These are phyloP conservation scores for Formicarius rufipectus DNA, from an alignment of 2,113 vertebrate species.

Conservation along the genomic window DNA sequence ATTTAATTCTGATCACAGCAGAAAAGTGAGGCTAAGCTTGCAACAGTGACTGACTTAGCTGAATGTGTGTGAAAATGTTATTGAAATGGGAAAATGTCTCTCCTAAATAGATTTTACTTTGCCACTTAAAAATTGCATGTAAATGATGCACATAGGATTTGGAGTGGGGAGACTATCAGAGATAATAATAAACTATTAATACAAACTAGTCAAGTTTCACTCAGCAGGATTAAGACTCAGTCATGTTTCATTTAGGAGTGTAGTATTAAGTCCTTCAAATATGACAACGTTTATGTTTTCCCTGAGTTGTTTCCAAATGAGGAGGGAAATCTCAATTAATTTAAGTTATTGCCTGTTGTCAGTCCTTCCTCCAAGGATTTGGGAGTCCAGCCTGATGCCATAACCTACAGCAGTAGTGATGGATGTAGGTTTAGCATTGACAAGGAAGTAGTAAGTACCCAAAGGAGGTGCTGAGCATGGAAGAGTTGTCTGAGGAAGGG, in stretches of 20 bases:
- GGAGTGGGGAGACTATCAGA: conserved; percentile 18
- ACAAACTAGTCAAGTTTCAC: conserved; percentile 35
- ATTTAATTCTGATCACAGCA: conserved; percentile 55
- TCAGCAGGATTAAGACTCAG: conserved; percentile 37
- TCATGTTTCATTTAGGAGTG: conserved; percentile 38
- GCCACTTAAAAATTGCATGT: conserved; percentile 17
- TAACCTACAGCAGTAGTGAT: background rate
- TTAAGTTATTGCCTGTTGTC: conserved; percentile 13
- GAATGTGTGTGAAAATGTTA: conserved; percentile 30
- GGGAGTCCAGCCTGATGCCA: background rate
- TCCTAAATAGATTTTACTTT: conserved; percentile 48
- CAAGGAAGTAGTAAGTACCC: background rate
- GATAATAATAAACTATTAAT: conserved; percentile 41
- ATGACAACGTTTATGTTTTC: conserved; percentile 46
- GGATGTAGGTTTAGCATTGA: background rate
- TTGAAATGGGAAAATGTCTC: conserved; percentile 47
- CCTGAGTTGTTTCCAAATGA: conserved; percentile 33
- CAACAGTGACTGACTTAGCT: conserved; percentile 11
- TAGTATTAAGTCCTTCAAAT: conserved; percentile 44
- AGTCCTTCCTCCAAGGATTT: background rate
- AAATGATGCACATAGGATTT: conserved; percentile 58
- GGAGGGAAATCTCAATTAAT: conserved; percentile 42
- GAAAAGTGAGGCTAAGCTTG: conserved; percentile 30
- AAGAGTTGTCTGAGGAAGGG: background rate
- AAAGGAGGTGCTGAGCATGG: background rate